Evolutionary conservation across 2,888 invertebrate species (phyloP), one percentile per base, ranked within the genome.

Genomic region (Zelleria hepariella): DNA sequence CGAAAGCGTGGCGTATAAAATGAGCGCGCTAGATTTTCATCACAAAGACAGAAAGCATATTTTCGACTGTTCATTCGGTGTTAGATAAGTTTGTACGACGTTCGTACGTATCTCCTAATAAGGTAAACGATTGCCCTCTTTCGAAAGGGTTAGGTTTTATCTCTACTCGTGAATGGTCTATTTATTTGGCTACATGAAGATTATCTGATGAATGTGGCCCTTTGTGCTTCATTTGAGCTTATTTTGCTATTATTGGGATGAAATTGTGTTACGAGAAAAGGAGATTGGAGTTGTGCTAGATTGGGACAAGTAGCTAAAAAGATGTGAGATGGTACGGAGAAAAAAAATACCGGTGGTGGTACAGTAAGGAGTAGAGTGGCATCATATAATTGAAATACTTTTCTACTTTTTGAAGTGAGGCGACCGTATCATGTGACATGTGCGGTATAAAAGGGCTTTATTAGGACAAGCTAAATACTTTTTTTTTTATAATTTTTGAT

Each of bases 51-150:
- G 3, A 42, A 15, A 42, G 15, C 2, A 15, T 15, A 15, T 15
- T 15, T 42, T 42, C 10, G 32, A 10, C 15, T 42, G 32, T 42
- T 15, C 32, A 42, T 3, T 42, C 15, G 15, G 32, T n/a, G n/a
- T n/a, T 4, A 42, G 15, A 42, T 15, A 4, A 10, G 5, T 10
- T 42, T 42, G 32, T 15, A 32, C 32, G 32, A 42, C 10, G 32
- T 42, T 10, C 32, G 49, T 49, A 21, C 5, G 23, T 18, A 27
- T 55, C 55, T 27, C 55, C 55, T 55, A 55, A 55, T 42, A 55
- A 55, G 55, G 55, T 55, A 32, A 55, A 20, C 32, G 3, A 55
- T 32, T 27, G 27, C 27, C 55, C 55, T 55, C 23, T 32, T 51
- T 20, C 51, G 27, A 32, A 27, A 27, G 24, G 53, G 53, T 24